Evolutionary conservation across 1,140 invertebrate genomes (phyloP).

Genomic region (Zaprionus ghesquierei): DNA sequence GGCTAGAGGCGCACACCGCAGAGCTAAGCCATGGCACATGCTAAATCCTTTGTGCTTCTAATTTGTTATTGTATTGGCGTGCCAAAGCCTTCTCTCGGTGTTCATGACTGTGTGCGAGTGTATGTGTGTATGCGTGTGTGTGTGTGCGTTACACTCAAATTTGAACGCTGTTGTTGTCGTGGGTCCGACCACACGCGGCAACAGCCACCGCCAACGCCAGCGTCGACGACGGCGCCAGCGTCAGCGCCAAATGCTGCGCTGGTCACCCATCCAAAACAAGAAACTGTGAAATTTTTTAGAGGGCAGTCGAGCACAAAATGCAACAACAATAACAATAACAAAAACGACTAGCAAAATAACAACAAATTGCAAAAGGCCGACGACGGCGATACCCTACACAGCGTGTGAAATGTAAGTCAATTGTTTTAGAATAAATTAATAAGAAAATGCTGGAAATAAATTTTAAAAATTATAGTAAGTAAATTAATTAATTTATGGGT

Average conservation of each 20-base stretch:
- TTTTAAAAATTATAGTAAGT: too few relatives aligned
- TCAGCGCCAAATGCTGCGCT: constrained; percentile 10
- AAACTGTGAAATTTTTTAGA: constrained; percentile 72
- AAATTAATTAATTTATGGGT: too few relatives aligned
- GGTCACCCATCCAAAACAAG: constrained; percentile 54
- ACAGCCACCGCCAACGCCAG: constrained; percentile 24
- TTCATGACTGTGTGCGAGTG: not conserved
- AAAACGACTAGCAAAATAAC: constrained; percentile 13
- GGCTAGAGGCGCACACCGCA: constrained; percentile 38
- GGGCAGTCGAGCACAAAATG: constrained; percentile 61
- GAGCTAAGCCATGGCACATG: constrained; percentile 70
- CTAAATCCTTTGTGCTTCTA: constrained; percentile 76
- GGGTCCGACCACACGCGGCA: constrained; percentile 58
- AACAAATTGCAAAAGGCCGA: constrained; percentile 5
- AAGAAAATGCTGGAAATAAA: too few relatives aligned
- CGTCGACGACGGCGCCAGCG: not conserved
- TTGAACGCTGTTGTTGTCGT: constrained; percentile 70
- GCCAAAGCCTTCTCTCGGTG: constrained; percentile 46
- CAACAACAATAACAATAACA: constrained; percentile 34
- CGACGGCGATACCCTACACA: not conserved
- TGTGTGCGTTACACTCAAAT: constrained; percentile 50
- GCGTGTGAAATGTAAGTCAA: too few relatives aligned
- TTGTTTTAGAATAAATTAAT: too few relatives aligned
- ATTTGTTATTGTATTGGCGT: constrained; percentile 79
- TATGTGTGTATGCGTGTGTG: constrained; percentile 22